phyloP scores from a whole-genome alignment of 2,797 vertebrate genomes.

The Zenarchopterus dispar region DNA sequence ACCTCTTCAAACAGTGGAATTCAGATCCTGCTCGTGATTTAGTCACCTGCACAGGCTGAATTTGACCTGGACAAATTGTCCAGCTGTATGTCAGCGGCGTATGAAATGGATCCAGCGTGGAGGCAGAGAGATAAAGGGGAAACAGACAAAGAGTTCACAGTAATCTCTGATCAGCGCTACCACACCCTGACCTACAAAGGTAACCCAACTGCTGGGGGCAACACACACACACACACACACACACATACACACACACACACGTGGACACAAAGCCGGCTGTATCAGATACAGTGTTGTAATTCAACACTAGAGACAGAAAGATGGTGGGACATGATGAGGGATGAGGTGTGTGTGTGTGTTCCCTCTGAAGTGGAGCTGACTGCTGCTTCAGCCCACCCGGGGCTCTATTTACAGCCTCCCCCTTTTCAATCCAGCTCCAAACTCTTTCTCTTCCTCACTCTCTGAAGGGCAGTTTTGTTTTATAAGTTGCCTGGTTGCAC shows the following conservation, averaged over 20 bases:
- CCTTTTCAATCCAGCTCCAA: slow-evolving; percentile 26
- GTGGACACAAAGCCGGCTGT: slow-evolving; percentile 43
- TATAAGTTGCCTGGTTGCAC: not conserved
- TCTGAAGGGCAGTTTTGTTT: slow-evolving; percentile 6
- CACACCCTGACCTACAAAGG: slow-evolving; percentile 79
- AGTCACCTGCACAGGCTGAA: slow-evolving; percentile 52
- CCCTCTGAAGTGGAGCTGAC: slow-evolving; percentile 66
- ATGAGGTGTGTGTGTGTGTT: slow-evolving; percentile 55
- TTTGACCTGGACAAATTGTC: slow-evolving; percentile 48
- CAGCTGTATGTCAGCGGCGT: slow-evolving; percentile 48
- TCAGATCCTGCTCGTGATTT: slow-evolving; percentile 10
- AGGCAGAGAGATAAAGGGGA: slow-evolving; percentile 46
- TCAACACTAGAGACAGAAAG: slow-evolving; percentile 65
- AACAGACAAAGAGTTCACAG: slow-evolving; percentile 71
- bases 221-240: slow-evolving; percentile 18
- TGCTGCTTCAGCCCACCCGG: slow-evolving; percentile 37
- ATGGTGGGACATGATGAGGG: slow-evolving; percentile 71
- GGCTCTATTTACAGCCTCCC: slow-evolving; percentile 31
- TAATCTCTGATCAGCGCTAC: slow-evolving; percentile 66
- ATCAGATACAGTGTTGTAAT: slow-evolving; percentile 76
- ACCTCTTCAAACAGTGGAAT: not conserved
- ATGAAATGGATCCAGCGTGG: slow-evolving; percentile 59
- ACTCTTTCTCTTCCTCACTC: slow-evolving; percentile 11
- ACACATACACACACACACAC: slow-evolving; percentile 20
- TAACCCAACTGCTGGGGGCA: slow-evolving; percentile 66